Base-by-base conservation (phyloP, 2,113 vertebrate species). In the Leiothrix lutea region DNA sequence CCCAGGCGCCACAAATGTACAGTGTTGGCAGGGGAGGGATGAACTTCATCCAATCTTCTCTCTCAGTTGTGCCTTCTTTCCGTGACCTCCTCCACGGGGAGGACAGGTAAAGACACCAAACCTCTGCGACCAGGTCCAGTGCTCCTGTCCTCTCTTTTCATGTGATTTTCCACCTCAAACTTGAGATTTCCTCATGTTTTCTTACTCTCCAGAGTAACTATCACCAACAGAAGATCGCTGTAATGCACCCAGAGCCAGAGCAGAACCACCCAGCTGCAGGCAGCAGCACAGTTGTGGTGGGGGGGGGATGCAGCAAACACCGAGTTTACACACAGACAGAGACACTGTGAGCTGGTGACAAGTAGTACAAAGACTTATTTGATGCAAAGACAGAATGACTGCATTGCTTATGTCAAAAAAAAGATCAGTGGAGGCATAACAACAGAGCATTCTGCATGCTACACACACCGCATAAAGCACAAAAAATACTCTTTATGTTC, bases 321-420 rank as follows among this genome's bases (percentile, higher is more conserved):
- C 0, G 4, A 69, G 77, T 91, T 92, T 91, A 94, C 78, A 77
- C 29, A 4, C 22, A 86, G 8, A 73, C 50, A 22, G 31, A 95
- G 89, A 51, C 71, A 21, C 67, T 64, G 81, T 8, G 5, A 2
- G 22, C 64, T 18, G 81, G 60, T 93, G 95, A 95, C 87, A 95
- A 92, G 87, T 11, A 88, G 92, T 91, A 97, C 92, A 97, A 95
- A 95, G 87, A 87, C 90, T 92, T 83, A 44, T 48, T 96, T 88
- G 91, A 95, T 90, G 67, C 1, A 13, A 67, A 92, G 92, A 90
- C 85, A 94, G 94, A 92, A 94, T 54, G 79, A 88, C 88, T 96
- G 81, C 94, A 74, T 70, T 80, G 93, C 94, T 96, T 48, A 64
- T 82, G 90, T 92, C 90, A 87, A 83, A 90, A 91, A 91, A 86